Evolutionary conservation across 2,113 vertebrate genomes (phyloP).

Genomic region (Phrynosoma platyrhinos): DNA sequence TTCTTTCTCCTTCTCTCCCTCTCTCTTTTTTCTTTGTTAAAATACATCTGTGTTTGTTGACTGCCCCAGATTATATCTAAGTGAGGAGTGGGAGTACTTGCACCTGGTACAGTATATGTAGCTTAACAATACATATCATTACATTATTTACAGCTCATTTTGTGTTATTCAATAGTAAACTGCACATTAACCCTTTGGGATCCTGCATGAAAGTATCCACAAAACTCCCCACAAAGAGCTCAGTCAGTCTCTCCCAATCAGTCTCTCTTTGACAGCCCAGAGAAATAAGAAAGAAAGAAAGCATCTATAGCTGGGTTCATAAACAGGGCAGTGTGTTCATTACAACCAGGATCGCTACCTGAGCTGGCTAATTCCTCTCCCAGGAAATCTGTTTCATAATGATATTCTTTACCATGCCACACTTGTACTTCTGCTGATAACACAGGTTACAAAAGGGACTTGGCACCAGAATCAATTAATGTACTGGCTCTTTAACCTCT

Average conservation of each 20-base stretch:
- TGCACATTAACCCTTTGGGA: constrained; percentile 80
- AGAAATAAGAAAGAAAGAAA: constrained; percentile 14
- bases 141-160: constrained; percentile 89
- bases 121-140: constrained; percentile 95
- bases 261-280: constrained; percentile 21
- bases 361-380: constrained; percentile 84
- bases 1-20: constrained; percentile 79
- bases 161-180: constrained; percentile 86
- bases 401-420: constrained; percentile 79
- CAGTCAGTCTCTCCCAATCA: neutral
- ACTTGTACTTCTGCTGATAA: constrained; percentile 86
- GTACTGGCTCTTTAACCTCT: constrained; percentile 81
- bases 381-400: constrained; percentile 86
- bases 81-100: constrained; percentile 89
- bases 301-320: constrained; percentile 77
- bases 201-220: constrained; percentile 46
- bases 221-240: constrained; percentile 48
- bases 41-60: constrained; percentile 95
- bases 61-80: constrained; percentile 87
- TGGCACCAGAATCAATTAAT: constrained; percentile 82
- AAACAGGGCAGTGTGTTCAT: constrained; percentile 82
- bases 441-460: constrained; percentile 84
- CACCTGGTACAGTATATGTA: constrained; percentile 92
- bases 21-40: constrained; percentile 83
- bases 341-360: constrained; percentile 78